Base-by-base conservation (phyloP, 2,797 vertebrate genomes). In the Coluber constrictor region DNA sequence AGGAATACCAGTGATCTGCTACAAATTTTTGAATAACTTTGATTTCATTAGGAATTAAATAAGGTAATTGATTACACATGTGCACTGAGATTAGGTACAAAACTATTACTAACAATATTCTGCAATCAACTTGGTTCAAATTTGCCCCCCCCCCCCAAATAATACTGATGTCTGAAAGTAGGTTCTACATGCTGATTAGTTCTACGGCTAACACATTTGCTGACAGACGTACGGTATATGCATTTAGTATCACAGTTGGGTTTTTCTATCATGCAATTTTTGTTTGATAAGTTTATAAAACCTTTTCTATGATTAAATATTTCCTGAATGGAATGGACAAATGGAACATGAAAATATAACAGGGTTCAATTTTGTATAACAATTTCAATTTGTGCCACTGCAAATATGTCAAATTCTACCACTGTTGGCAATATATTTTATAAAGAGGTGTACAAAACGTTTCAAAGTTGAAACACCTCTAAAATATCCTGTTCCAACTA, bases 11-110 rank as follows among this genome's bases (percentile, higher is more conserved):
- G 3, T 32, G 61, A 32, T 10, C 29, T 37, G 32, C 32, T 43
- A 7, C 88, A 4, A 90, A 93, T 4, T 16, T 61, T 91, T 94
- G 43, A 92, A 86, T 12, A 94, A 93, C 87, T 86, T 87, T 57
- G 88, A 61, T 27, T 88, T 93, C 15, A 79, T 93, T 63, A 27
- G 5, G 37, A 94, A 70, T 88, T 55, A 43, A 54, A 54, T 9
- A 54, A 54, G 51, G 51, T 54, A 54, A 54, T 54, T 54, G 51
- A 10, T 54, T 54, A 54, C 32, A 43, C 8, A 10, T 88, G 10
- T 88, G 56, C 1, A 11, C n/a, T 37, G n/a, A 59, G 56, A 54
- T 59, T 37, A 59, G n/a, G n/a, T n/a, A 37, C 20, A 57, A n/a
- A 32, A 88, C 16, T 59, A 88, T 59, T 37, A 57, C 23, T 59